Evolutionary conservation across 2,797 vertebrate genomes (phyloP).

Genomic region (Myripristis jacobus): DNA sequence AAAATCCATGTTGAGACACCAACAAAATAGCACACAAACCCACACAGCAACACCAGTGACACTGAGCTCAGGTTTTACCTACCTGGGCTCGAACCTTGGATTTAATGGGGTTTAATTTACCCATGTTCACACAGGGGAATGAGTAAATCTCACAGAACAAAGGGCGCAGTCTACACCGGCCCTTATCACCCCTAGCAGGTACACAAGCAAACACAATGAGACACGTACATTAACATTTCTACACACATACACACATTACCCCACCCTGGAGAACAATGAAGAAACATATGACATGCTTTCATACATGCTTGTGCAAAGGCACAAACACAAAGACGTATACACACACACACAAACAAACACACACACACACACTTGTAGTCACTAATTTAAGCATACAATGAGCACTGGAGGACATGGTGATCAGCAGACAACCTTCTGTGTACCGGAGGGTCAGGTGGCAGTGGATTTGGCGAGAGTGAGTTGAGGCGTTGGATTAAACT

Average conservation of each 20-base stretch:
- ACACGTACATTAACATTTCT: conserved; percentile 34
- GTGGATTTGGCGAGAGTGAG: conserved; percentile 34
- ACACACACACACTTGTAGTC: background rate
- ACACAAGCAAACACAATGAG: conserved; percentile 70
- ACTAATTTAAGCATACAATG: background rate
- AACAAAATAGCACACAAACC: conserved; percentile 41
- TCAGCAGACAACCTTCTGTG: conserved; percentile 26
- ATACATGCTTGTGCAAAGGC: background rate
- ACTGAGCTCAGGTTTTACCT: conserved; percentile 49
- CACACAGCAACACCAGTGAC: conserved; percentile 22
- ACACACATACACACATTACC: conserved; percentile 23
- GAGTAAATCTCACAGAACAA: conserved; percentile 73
- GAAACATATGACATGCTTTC: background rate
- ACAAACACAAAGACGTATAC: conserved; percentile 21
- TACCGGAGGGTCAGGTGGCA: conserved; percentile 8
- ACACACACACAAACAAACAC: conserved; percentile 9
- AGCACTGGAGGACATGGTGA: conserved; percentile 30
- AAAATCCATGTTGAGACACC: conserved; percentile 20
- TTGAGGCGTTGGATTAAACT: conserved; percentile 35
- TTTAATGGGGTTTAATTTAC: conserved; percentile 70
- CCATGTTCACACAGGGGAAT: conserved; percentile 55
- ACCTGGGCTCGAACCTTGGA: conserved; percentile 56
- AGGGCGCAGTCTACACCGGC: conserved; percentile 46
- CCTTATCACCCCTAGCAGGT: conserved; percentile 75
- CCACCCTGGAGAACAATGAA: conserved; percentile 1